Evolutionary conservation across 2,888 invertebrate genomes (phyloP).

Genomic region (Synanthedon tipuliformis): DNA sequence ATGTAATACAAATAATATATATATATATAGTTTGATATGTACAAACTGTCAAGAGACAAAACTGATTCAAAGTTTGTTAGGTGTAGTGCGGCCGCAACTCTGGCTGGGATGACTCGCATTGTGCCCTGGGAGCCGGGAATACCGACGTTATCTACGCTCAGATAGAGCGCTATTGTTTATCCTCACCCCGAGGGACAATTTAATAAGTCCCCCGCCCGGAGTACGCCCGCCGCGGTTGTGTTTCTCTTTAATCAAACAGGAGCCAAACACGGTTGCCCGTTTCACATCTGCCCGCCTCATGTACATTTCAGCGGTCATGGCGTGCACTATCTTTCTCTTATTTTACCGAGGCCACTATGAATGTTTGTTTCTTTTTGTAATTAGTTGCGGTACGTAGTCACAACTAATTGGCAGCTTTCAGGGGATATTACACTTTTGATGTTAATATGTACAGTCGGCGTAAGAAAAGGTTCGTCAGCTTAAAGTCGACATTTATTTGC

Average conservation of each 20-base stretch:
- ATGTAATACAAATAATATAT: not conserved
- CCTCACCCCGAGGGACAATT: conserved; percentile 47
- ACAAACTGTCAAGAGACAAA: conserved; percentile 14
- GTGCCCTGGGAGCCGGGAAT: conserved; percentile 33
- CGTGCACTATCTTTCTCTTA: conserved; percentile 11
- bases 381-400: conserved; percentile 50
- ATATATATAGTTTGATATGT: not conserved
- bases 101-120: conserved; percentile 29
- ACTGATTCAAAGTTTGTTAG: conserved; percentile 39
- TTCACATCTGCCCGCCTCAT: conserved; percentile 16
- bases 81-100: conserved; percentile 32
- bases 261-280: conserved; percentile 26
- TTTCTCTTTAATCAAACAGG: conserved; percentile 51
- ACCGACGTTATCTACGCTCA: conserved; percentile 51
- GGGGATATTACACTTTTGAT: conserved; percentile 51
- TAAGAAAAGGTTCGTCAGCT: too few relatives aligned
- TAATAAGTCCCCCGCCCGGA: conserved; percentile 43
- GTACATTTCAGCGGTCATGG: conserved; percentile 10
- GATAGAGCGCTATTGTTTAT: conserved; percentile 55
- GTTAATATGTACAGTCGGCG: conserved; percentile 16
- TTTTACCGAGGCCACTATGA: conserved; percentile 28
- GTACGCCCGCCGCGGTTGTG: conserved; percentile 45
- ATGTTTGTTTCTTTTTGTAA: conserved; percentile 59
- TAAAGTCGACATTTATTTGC: too few relatives aligned
- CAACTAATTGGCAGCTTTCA: conserved; percentile 55